These are phyloP conservation scores for Mylabris sibirica DNA, from an alignment of 2,888 invertebrate genomes.

Conservation along the genomic window DNA sequence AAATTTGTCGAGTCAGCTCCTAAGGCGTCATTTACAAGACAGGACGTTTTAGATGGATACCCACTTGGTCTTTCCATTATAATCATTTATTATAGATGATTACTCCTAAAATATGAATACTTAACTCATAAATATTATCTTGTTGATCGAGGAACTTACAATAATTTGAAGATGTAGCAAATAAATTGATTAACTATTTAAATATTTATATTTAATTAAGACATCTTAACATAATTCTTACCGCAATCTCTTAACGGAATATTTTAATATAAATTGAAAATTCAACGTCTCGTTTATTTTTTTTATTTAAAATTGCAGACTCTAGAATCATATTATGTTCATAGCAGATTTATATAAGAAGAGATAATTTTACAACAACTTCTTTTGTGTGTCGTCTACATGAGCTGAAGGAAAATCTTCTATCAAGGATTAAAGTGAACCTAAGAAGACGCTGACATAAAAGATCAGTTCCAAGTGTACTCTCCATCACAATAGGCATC, in stretches of 20 bases:
- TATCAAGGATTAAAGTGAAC: slow-evolving; percentile 41
- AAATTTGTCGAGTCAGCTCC: slow-evolving; percentile 48
- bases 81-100: slow-evolving; percentile 32
- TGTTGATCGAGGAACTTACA: background rate
- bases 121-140: background rate
- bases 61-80: slow-evolving; percentile 36
- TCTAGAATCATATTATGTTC: slow-evolving; percentile 39
- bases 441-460: slow-evolving; percentile 47
- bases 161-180: background rate
- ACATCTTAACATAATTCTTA: background rate
- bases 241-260: background rate
- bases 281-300: slow-evolving; percentile 27
- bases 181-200: background rate
- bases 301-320: slow-evolving; percentile 36
- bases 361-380: slow-evolving; percentile 46
- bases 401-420: slow-evolving; percentile 40
- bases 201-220: background rate
- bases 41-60: slow-evolving; percentile 39
- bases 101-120: slow-evolving; percentile 22
- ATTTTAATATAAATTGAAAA: slow-evolving; percentile 36
- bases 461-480: slow-evolving; percentile 40
- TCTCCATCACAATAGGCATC: slow-evolving; percentile 42
- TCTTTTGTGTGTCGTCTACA: slow-evolving; percentile 45
- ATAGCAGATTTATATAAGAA: slow-evolving; percentile 43
- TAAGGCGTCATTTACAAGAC: slow-evolving; percentile 38